These are phyloP conservation scores for Chrysocyon brachyurus DNA, from an alignment of 2,797 vertebrate genomes.

Conservation along the genomic window DNA sequence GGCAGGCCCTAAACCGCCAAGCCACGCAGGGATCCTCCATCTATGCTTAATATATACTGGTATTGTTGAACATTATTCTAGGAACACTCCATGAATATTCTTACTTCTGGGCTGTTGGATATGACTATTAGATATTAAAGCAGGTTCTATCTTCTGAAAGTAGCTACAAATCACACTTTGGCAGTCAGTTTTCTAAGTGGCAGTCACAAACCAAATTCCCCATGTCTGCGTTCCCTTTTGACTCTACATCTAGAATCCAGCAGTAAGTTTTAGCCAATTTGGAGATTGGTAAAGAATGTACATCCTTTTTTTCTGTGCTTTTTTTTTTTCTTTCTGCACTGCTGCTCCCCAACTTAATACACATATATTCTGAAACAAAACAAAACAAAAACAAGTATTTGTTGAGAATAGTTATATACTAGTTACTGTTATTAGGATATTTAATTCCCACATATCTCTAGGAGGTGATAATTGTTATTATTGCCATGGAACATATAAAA, in stretches of 20 bases:
- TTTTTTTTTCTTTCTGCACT: not conserved
- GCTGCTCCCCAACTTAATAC: not conserved
- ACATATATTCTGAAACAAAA: not conserved
- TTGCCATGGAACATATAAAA: not conserved
- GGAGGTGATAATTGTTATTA: no score
- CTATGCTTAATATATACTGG: no score
- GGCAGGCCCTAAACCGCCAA: no score
- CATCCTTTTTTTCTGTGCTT: not conserved
- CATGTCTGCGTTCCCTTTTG: not conserved
- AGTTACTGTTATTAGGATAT: not conserved
- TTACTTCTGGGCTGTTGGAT: no score
- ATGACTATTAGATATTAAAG: no score
- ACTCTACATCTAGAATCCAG: not conserved
- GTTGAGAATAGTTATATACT: not conserved
- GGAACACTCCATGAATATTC: not conserved
- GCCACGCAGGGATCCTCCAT: no score
- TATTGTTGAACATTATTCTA: no score
- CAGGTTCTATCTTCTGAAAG: not conserved
- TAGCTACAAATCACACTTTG: no score
- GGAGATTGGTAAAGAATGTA: not conserved
- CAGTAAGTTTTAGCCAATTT: not conserved
- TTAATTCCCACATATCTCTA: not conserved
- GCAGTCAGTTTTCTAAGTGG: not conserved
- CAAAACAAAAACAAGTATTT: not conserved
- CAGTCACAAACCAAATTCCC: not conserved